Conservation (phyloP, 2,888 invertebrate genomes). For the Apomyelois bistriatella region DNA sequence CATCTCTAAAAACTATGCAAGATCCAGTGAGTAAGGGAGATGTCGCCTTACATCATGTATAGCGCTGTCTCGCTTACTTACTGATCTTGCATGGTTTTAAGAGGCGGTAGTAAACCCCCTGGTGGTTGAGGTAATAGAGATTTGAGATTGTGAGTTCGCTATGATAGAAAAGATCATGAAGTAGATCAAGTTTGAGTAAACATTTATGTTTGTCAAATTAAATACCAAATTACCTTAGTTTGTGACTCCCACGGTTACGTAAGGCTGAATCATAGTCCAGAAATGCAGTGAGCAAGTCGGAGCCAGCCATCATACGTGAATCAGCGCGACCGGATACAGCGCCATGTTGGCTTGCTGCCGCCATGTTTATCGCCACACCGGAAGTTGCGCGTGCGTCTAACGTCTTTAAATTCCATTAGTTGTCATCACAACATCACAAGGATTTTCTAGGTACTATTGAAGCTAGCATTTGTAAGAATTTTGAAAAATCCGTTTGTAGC, state of each 20-base stretch:
- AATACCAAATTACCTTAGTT: conserved; percentile 46
- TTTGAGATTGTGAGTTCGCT: too few relatives aligned
- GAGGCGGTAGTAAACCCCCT: too few relatives aligned
- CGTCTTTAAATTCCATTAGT: conserved; percentile 67
- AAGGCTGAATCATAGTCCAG: conserved; percentile 72
- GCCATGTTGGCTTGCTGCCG: conserved; percentile 75
- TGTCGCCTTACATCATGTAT: too few relatives aligned
- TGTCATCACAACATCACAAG: conserved; percentile 1
- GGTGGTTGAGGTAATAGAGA: too few relatives aligned
- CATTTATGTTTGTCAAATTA: conserved; percentile 43
- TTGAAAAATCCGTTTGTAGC: too few relatives aligned
- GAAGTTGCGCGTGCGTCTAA: conserved; percentile 77
- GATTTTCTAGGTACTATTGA: neutral
- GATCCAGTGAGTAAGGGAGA: too few relatives aligned
- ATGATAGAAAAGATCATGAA: too few relatives aligned
- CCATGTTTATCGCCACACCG: conserved; percentile 76
- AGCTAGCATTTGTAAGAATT: too few relatives aligned
- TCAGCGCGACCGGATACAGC: conserved; percentile 75
- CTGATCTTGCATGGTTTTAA: too few relatives aligned
- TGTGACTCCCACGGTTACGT: conserved; percentile 65
- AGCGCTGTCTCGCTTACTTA: too few relatives aligned
- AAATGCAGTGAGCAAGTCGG: conserved; percentile 74
- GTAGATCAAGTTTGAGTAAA: too few relatives aligned
- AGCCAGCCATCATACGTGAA: conserved; percentile 64
- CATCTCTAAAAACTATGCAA: too few relatives aligned